Evolutionary conservation across 2,888 invertebrate genomes (phyloP).

Genomic region (Dendrolimus houi): DNA sequence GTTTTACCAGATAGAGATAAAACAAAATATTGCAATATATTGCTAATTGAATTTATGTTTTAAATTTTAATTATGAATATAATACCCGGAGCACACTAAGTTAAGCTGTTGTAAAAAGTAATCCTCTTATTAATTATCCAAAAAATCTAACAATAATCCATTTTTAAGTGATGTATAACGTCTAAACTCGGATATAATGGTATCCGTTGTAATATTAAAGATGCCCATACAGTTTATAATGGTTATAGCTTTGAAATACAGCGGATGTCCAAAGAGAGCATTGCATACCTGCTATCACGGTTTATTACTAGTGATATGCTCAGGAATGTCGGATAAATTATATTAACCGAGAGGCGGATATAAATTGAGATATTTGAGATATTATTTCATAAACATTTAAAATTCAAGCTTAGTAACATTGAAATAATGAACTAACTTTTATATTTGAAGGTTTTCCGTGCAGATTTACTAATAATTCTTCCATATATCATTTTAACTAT

Average conservation of each 20-base stretch:
- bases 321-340: neutral
- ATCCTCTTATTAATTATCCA: slow-evolving; percentile 1
- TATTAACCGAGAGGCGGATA: neutral
- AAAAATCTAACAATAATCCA: neutral
- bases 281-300: neutral
- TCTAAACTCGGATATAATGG: neutral
- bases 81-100: neutral
- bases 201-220: neutral
- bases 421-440: too few relatives aligned
- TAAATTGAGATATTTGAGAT: neutral
- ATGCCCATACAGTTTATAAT: neutral
- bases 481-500: too few relatives aligned
- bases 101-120: neutral
- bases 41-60: too few relatives aligned
- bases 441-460: too few relatives aligned
- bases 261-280: neutral
- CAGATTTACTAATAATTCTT: too few relatives aligned
- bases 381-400: too few relatives aligned
- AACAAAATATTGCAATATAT: too few relatives aligned
- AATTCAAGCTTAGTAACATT: too few relatives aligned
- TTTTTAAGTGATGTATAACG: neutral
- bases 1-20: too few relatives aligned
- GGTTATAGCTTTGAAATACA: neutral
- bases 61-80: too few relatives aligned
- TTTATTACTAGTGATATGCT: neutral